Base-by-base conservation (phyloP, 2,888 invertebrate species). In the Eristalis arbustorum region DNA sequence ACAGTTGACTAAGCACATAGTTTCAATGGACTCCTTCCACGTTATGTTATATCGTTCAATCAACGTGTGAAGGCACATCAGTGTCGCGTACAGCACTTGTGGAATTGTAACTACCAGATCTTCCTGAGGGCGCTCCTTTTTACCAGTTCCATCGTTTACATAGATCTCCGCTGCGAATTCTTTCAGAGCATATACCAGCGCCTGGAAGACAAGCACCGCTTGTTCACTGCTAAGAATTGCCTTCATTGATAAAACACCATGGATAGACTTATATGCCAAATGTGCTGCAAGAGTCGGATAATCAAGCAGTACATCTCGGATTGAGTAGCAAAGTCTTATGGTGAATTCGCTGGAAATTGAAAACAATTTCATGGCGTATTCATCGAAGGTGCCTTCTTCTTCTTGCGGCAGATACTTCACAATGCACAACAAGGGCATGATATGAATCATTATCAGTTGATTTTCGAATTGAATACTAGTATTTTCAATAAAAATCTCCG, bases 11-110 rank as follows among this genome's bases (percentile, higher is more conserved):
- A 97, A 92, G 88, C 96, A 96, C 81, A 96, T 94, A 0, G 96
- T 95, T 93, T 97, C 96, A 2, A 96, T 93, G 78, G 96, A 96
- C 89, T 96, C 96, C 78, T 95, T 95, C 97, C 97, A 97, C 40
- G 95, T 95, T 14, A 97, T 95, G 84, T 95, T 94, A 89, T 95
- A 96, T 64, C 95, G 94, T 80, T 95, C 95, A 4, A 96, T 95
- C 61, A 96, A 92, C 0, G 94, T 93, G 25, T 95, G 93, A 13
- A 96, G 92, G 0, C 94, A 95, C 77, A 96, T 95, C 78, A 97
- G 92, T 0, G 96, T 93, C n/a, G 95, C 94, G 11, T 95, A 94
- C 90, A 96, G 92, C 31, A 96, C 94, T 59, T 92, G 91, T 0
- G 94, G 94, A 89, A 93, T 92, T 57, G 93, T 91, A 3, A 93